A percentile compares a stretch with the other conserved stretches of the same genome.
Conservation (phyloP, 2,797 vertebrate genomes). For the Mormyrus proboscirostris region DNA sequence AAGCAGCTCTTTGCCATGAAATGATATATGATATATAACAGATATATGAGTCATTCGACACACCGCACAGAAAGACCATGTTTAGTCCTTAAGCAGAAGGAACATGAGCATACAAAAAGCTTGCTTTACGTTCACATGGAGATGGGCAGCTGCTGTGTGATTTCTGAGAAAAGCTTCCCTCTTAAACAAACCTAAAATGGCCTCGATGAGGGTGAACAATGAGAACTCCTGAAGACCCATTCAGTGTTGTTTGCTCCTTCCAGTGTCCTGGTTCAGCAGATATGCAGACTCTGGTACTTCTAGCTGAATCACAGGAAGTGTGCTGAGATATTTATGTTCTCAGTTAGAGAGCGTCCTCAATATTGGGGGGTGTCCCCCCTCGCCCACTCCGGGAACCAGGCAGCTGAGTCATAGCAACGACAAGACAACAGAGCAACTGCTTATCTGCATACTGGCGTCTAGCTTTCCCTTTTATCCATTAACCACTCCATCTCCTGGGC, state of each 20-base stretch:
- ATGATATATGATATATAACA: background rate
- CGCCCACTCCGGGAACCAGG: background rate
- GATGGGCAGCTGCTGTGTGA: background rate
- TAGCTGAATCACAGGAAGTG: slow-evolving; percentile 17
- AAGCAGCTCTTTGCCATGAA: slow-evolving; percentile 8
- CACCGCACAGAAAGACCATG: background rate
- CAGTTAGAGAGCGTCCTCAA: background rate
- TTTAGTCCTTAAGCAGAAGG: background rate
- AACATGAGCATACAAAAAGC: background rate
- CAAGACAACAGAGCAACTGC: background rate
- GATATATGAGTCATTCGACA: background rate
- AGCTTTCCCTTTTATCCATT: background rate
- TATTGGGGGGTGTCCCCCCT: background rate
- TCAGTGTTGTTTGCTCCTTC: background rate
- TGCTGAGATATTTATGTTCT: background rate
- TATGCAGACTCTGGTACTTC: background rate
- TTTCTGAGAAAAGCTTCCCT: background rate
- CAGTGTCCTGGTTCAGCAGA: background rate
- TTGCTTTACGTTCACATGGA: background rate
- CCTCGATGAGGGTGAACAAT: background rate
- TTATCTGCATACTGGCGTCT: background rate
- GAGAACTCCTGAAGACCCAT: background rate
- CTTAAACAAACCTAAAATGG: background rate
- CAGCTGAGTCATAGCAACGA: slow-evolving; percentile 7
- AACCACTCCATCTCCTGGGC: background rate